A percentile compares a stretch with the other conserved stretches of the same genome.
These are phyloP conservation scores for Oxytorus armatus DNA, from an alignment of 2,888 invertebrate genomes.

Conservation along the genomic window DNA sequence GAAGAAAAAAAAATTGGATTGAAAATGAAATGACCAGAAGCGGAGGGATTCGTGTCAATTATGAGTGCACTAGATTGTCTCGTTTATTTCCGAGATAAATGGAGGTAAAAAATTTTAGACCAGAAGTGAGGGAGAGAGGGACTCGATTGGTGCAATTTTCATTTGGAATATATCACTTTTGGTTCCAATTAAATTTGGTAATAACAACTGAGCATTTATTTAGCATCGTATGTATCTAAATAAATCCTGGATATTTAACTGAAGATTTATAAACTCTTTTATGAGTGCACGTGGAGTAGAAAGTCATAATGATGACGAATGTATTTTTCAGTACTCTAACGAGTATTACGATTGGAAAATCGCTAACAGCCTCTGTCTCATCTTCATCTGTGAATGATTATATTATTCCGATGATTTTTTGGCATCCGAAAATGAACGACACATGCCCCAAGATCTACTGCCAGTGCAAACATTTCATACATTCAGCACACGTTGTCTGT, in stretches of 20 bases:
- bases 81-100: conserved; percentile 8
- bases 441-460: neutral
- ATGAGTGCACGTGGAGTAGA: neutral
- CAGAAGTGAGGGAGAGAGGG: neutral
- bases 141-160: neutral
- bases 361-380: neutral
- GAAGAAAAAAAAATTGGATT: conserved; percentile 16
- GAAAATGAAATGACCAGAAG: conserved; percentile 16
- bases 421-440: neutral
- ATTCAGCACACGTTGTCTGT: neutral
- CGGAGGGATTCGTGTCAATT: conserved; percentile 13
- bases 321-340: neutral
- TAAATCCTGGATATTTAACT: neutral
- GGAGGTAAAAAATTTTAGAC: neutral
- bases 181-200: neutral
- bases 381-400: neutral
- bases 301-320: neutral
- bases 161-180: neutral
- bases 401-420: neutral
- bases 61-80: conserved; percentile 12
- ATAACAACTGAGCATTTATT: neutral
- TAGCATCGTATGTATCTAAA: neutral
- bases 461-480: conserved; percentile 8
- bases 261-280: neutral
- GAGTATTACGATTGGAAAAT: neutral